Base-by-base conservation (phyloP, 2,888 invertebrate species). In the Ophraella communa region DNA sequence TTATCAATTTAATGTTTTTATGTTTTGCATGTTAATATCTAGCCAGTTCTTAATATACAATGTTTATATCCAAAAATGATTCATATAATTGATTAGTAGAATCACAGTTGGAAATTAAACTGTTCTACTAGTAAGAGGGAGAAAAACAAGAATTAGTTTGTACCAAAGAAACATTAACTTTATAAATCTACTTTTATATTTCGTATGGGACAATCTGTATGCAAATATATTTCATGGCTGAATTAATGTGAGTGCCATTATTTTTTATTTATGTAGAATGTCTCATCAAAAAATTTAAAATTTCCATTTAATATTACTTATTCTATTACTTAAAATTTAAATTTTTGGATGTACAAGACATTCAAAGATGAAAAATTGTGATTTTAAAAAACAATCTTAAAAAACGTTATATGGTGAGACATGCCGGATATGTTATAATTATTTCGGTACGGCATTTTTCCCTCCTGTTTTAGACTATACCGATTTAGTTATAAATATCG, bases 161-260 rank as follows among this genome's bases (percentile, higher is more conserved):
- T n/a, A n/a, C n/a, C n/a, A n/a, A 30, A 10, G 30, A 30, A 30
- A 30, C 1, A 27, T 5, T 10, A 35, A 14, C 14, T 35, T 35
- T 4, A 33, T 35, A 14, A 17, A 39, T 39, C 39, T 2, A 1
- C 17, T 14, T 39, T n/a, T 39, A 17, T 39, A 39, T 3, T 39
- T 39, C 7, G 17, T 39, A 17, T 39, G 39, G 39, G 14, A 39
- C 39, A 7, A 2, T 39, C 17, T 53, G 52, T 62, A 55, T 65
- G 57, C 51, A 54, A 55, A 56, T 62, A 54, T 64, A 71, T 67
- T 59, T 74, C 74, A 74, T 71, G 71, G 74, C 71, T 61, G 68
- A 65, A 69, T 65, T 66, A 74, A 74, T 73, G 71, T 76, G 76
- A 74, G 78, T 79, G 79, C 78, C 79, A 79, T 79, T 74, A 73